phyloP scores from a whole-genome alignment of 2,113 vertebrate genomes.

The Empidonax alnorum region DNA sequence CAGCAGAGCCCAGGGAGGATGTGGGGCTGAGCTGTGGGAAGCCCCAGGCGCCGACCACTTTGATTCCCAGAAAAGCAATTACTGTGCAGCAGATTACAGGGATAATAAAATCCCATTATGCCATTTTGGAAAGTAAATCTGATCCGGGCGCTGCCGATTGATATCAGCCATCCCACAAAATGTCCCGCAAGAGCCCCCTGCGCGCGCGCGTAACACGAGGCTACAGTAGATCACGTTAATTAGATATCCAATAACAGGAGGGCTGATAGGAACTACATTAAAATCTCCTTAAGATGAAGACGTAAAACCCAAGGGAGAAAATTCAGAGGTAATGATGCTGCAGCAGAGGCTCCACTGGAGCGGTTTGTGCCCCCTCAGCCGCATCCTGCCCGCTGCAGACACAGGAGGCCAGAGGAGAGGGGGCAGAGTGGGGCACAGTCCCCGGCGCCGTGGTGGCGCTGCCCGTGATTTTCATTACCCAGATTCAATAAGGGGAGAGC shows the following conservation, averaged over 20 bases:
- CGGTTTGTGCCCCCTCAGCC: background rate
- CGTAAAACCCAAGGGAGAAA: conserved; percentile 19
- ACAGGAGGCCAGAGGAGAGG: background rate
- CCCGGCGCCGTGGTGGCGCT: background rate
- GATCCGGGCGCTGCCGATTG: conserved; percentile 41
- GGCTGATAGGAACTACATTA: conserved; percentile 42
- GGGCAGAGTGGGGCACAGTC: background rate
- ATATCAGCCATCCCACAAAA: conserved; percentile 4
- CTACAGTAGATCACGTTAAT: conserved; percentile 42
- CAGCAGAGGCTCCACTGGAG: background rate
- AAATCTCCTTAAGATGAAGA: conserved; percentile 54
- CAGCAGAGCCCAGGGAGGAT: background rate
- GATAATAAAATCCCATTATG: conserved; percentile 62
- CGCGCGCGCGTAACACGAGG: background rate
- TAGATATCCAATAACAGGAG: conserved; percentile 45
- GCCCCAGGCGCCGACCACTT: background rate
- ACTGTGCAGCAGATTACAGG: conserved; percentile 30
- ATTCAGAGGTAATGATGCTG: conserved; percentile 37
- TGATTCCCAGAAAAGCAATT: conserved; percentile 69
- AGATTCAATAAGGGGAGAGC: conserved; percentile 50
- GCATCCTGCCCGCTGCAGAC: background rate
- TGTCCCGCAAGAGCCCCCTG: background rate
- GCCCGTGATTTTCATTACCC: conserved; percentile 64
- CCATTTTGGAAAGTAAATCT: conserved; percentile 60
- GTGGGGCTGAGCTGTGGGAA: background rate